These are phyloP conservation scores for Cyrtonyx montezumae DNA, from an alignment of 2,113 vertebrate genomes.

Conservation along the genomic window DNA sequence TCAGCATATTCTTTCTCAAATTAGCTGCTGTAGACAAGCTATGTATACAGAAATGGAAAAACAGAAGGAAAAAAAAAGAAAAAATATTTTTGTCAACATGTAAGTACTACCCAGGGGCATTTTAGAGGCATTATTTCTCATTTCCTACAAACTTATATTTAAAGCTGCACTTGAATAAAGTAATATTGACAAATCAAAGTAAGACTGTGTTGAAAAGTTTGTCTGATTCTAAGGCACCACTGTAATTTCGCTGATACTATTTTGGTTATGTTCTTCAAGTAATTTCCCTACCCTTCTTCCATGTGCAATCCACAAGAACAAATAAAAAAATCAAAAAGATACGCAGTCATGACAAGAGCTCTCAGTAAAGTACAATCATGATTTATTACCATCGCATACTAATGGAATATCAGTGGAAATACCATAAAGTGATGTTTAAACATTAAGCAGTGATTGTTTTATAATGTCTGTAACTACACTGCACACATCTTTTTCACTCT, in stretches of 20 bases:
- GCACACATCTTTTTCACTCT: not conserved
- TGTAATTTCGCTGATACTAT: not conserved
- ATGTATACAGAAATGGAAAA: not conserved
- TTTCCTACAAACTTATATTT: not conserved
- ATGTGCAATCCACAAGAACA: not conserved
- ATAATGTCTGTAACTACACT: not conserved
- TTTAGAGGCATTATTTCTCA: not conserved
- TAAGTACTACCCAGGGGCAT: not conserved
- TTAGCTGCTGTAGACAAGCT: slow-evolving; percentile 9
- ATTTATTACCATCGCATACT: not conserved
- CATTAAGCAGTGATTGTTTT: not conserved
- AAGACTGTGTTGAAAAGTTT: not conserved
- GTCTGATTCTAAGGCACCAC: not conserved
- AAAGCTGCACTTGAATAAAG: not conserved
- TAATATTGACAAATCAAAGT: slow-evolving; percentile 18
- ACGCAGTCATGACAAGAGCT: not conserved
- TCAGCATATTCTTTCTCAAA: slow-evolving; percentile 13
- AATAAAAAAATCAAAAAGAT: not conserved
- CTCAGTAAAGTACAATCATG: not conserved
- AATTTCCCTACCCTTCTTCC: not conserved
- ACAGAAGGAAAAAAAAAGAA: not conserved
- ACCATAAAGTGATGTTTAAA: slow-evolving; percentile 17
- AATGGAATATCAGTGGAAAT: slow-evolving; percentile 16
- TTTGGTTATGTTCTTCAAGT: not conserved
- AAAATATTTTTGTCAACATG: not conserved